Percentiles rank a stretch among this genome's conserved stretches.
These are phyloP conservation scores for Saimiri boliviensis DNA, from an alignment of 2,113 vertebrate species.

Conservation along the genomic window DNA sequence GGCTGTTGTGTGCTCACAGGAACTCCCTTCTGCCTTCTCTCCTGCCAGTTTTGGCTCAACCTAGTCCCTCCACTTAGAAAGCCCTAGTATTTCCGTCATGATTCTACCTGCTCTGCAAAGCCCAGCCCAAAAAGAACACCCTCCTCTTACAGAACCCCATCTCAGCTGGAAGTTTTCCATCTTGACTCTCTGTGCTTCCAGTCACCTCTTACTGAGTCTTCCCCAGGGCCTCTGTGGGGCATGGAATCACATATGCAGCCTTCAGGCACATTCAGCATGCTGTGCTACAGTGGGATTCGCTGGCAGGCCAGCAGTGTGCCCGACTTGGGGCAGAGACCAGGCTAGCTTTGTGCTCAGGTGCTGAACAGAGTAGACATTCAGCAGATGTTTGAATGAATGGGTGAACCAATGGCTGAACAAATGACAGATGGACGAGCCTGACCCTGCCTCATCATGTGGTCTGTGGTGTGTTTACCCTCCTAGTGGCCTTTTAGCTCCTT, in stretches of 20 bases:
- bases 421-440: neutral
- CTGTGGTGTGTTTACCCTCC: too few relatives aligned
- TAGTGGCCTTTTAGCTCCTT: neutral
- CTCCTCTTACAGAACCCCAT: neutral
- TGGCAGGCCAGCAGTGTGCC: neutral
- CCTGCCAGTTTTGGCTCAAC: neutral
- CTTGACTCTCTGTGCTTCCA: neutral
- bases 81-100: neutral
- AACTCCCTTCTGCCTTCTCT: neutral
- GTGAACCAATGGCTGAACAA: neutral
- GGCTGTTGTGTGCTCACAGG: neutral
- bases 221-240: rapidly evolving
- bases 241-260: rapidly evolving
- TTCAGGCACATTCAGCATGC: neutral
- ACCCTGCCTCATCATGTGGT: neutral
- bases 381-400: neutral
- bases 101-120: neutral
- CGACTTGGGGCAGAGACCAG: neutral
- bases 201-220: neutral
- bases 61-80: neutral
- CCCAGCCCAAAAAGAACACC: neutral
- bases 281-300: neutral
- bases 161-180: neutral
- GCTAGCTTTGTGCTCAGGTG: neutral
- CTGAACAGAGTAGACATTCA: neutral